These are phyloP conservation scores for Atherinomorus stipes DNA, from an alignment of 2,113 vertebrate genomes.

Conservation along the genomic window DNA sequence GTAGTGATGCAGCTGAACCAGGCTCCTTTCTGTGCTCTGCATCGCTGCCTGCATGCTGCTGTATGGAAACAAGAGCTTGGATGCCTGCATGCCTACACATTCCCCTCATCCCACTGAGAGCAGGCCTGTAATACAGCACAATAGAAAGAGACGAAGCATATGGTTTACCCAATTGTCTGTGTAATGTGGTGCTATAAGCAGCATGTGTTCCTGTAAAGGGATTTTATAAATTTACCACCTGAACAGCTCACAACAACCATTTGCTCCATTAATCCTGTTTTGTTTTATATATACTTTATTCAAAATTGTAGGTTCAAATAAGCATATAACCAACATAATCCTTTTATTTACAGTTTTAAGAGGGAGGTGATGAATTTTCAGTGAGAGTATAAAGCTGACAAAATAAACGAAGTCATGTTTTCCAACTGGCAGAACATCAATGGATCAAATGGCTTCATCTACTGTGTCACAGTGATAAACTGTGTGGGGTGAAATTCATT, in stretches of 20 bases:
- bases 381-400: neutral
- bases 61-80: slow-evolving; percentile 5
- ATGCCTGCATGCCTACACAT: neutral
- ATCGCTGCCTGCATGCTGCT: slow-evolving; percentile 35
- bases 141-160: neutral
- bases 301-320: neutral
- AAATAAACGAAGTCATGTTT: slow-evolving; percentile 1
- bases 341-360: neutral
- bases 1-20: slow-evolving; percentile 74
- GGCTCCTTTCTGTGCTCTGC: slow-evolving; percentile 54
- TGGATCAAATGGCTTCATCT: neutral
- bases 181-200: neutral
- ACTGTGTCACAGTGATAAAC: neutral
- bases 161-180: neutral
- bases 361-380: neutral
- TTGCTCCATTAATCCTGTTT: neutral
- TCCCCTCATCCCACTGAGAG: neutral
- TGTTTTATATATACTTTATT: neutral
- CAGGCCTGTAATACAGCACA: neutral
- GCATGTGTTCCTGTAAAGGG: neutral
- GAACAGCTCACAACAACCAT: neutral
- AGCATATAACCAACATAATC: neutral
- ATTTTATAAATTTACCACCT: neutral
- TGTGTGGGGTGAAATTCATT: neutral
- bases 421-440: neutral